phyloP scores from a whole-genome alignment of 2,797 vertebrate genomes.

The Gobionotothen gibberifrons region DNA sequence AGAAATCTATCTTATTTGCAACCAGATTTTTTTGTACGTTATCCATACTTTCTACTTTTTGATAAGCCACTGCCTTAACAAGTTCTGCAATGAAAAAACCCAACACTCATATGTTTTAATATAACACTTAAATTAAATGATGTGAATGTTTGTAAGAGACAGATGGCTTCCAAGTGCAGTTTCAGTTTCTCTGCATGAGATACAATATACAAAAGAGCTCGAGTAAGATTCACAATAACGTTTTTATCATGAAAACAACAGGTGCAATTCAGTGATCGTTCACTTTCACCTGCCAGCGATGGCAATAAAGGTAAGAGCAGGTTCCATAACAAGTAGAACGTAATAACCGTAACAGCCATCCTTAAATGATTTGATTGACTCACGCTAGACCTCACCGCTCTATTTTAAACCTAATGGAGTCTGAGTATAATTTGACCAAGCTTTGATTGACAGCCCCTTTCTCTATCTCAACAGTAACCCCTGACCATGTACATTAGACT shows the following conservation, averaged over 20 bases:
- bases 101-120: neutral
- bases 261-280: slow-evolving; percentile 54
- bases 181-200: slow-evolving; percentile 19
- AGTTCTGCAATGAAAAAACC: neutral
- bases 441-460: slow-evolving; percentile 87
- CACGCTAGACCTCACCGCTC: slow-evolving; percentile 82
- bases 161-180: slow-evolving; percentile 26
- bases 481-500: slow-evolving; percentile 87
- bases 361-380: slow-evolving; percentile 86
- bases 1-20: too few species aligned
- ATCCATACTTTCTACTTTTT: neutral
- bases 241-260: slow-evolving; percentile 57
- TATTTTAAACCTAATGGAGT: slow-evolving; percentile 86
- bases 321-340: slow-evolving; percentile 78
- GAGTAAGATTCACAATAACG: slow-evolving; percentile 32
- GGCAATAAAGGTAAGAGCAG: slow-evolving; percentile 77
- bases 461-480: slow-evolving; percentile 87
- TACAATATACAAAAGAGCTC: slow-evolving; percentile 19
- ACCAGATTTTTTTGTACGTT: neutral
- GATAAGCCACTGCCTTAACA: neutral
- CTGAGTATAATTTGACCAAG: slow-evolving; percentile 88
- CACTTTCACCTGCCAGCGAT: slow-evolving; percentile 45
- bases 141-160: slow-evolving; percentile 9
- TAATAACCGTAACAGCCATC: slow-evolving; percentile 83
- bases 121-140: neutral